Base-by-base conservation (phyloP, 2,113 vertebrate genomes). In the Abramis brama region DNA sequence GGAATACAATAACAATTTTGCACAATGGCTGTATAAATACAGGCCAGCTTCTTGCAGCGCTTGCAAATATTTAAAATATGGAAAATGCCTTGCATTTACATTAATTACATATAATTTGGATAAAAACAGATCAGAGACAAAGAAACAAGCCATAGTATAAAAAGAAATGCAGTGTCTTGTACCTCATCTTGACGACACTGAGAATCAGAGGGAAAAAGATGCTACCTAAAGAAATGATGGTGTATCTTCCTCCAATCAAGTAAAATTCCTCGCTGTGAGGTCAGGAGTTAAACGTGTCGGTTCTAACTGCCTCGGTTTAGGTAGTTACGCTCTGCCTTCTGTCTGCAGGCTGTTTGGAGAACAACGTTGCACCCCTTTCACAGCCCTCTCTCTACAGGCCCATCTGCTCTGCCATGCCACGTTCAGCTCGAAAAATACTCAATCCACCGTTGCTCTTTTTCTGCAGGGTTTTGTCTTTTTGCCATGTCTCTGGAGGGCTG, bases 401-500 rank as follows among this genome's bases (percentile, higher is more conserved):
- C 88, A 89, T 89, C 88, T 87, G 89, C 71, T 89, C 89, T 86
- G 79, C 82, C 60, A 79, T 86, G 79, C 82, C 50, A 82, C 17
- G 77, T 77, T 84, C 81, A 59, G 30, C 55, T 62, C 4, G 25
- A 80, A 15, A 88, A 70, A 57, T 27, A 55, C 60, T 13, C 57
- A 64, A 47, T 71, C 33, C 59, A 77, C 27, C 7, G 25, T 55
- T 75, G 73, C 12, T 17, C 73, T 76, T 47, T 19, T 36, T 27
- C 45, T 4, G 4, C 78, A 62, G 39, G 3, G 25, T 15, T 17
- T 21, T 43, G 27, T 57, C 59, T 60, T 47, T 55, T 30, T 79
- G 57, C 77, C 55, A 79, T 36, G 77, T 43, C 36, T 79, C 57
- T 79, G 23, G 77, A 79, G 77, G 57, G 23, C 7, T 17, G 57